A percentile compares a stretch with the other conserved stretches of the same genome.
phyloP scores from a whole-genome alignment of 2,113 vertebrate species.

The Brachyhypopomus occidentalis region DNA sequence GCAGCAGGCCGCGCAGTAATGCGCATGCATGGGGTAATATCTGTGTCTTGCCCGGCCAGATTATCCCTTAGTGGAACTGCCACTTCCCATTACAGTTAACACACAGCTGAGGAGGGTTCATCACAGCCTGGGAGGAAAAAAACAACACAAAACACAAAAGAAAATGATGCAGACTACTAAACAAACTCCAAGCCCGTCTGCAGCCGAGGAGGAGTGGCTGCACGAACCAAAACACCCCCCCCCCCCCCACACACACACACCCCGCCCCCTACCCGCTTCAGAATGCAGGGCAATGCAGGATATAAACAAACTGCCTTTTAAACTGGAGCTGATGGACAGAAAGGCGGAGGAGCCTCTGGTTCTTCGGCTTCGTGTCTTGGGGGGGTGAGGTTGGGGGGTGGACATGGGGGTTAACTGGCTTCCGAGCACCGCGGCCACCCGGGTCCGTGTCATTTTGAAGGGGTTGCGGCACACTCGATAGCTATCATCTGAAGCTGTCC shows the following conservation, averaged over 20 bases:
- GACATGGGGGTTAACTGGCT: constrained; percentile 56
- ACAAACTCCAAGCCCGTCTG: not conserved
- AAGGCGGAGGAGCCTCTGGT: constrained; percentile 35
- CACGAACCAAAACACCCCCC: not conserved
- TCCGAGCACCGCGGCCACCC: constrained; percentile 48
- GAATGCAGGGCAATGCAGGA: constrained; percentile 51
- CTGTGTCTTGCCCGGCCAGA: constrained; percentile 74
- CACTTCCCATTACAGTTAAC: constrained; percentile 88
- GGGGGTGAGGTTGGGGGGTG: constrained; percentile 30
- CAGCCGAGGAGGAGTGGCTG: not conserved
- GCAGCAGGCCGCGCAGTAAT: constrained; percentile 63
- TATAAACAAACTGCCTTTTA: constrained; percentile 55
- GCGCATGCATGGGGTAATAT: constrained; percentile 73
- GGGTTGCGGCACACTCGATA: constrained; percentile 57
- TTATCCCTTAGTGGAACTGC: constrained; percentile 85
- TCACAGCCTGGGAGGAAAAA: constrained; percentile 61
- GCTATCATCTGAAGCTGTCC: constrained; percentile 53
- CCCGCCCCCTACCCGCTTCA: constrained; percentile 29
- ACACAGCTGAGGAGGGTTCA: constrained; percentile 74
- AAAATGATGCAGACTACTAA: constrained; percentile 60
- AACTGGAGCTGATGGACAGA: constrained; percentile 40
- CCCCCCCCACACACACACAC: not conserved
- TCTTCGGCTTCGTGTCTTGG: constrained; percentile 46
- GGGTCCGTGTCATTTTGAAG: constrained; percentile 55
- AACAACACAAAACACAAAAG: not conserved